phyloP scores from a whole-genome alignment of 30 jellyfish, hydroid and myxozoan species.

The Turritopsis dohrnii region DNA sequence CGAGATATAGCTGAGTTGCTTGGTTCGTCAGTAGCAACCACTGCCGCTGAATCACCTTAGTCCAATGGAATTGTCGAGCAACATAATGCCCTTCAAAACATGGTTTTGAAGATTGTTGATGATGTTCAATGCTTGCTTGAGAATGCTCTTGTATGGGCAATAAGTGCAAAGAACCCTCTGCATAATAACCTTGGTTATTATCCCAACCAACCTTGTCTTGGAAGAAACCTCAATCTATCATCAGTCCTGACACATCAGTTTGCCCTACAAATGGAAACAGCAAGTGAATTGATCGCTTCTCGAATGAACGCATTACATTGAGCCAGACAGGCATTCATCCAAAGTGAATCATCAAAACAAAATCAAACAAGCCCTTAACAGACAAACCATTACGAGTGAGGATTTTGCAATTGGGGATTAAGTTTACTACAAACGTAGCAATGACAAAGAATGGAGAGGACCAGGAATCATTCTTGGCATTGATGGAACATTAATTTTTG shows the following conservation, averaged over 20 bases:
- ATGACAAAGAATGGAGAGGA: neutral
- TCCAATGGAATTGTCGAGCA: neutral
- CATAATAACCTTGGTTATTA: neutral
- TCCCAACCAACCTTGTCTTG: neutral
- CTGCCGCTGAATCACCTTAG: conserved; percentile 1
- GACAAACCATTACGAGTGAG: too few relatives aligned
- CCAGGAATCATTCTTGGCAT: neutral
- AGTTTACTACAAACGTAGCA: neutral
- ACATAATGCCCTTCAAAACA: neutral
- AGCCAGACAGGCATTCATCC: neutral
- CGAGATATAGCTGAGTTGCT: neutral
- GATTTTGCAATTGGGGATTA: too few relatives aligned
- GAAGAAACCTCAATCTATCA: neutral
- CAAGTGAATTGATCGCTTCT: neutral
- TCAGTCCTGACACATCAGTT: neutral
- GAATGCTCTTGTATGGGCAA: conserved; percentile 1
- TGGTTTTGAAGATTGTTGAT: neutral
- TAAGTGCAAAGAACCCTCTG: neutral
- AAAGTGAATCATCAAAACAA: neutral
- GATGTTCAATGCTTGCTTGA: neutral
- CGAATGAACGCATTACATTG: neutral
- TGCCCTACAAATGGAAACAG: neutral
- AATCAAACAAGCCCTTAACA: too few relatives aligned
- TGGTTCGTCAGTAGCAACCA: neutral
- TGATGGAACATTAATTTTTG: neutral